phyloP scores from a whole-genome alignment of 1,140 invertebrate genomes.

The Oryzaephilus surinamensis region DNA sequence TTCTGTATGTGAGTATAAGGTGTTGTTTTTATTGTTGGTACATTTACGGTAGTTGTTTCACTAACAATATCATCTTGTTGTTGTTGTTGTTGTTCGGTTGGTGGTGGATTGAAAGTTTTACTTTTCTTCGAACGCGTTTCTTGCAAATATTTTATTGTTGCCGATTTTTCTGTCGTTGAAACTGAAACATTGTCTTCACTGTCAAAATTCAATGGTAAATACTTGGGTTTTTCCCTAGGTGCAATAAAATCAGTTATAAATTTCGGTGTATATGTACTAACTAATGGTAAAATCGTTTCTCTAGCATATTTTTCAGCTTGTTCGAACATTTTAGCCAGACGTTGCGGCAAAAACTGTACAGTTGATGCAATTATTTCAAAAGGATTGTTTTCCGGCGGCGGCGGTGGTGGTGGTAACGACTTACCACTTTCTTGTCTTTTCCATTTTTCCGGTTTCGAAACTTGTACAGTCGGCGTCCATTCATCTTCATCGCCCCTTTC shows the following conservation, averaged over 20 bases:
- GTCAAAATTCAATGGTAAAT: slow-evolving; percentile 30
- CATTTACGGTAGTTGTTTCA: neutral
- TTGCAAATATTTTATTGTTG: neutral
- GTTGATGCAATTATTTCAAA: slow-evolving; percentile 44
- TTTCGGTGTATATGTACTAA: slow-evolving; percentile 63
- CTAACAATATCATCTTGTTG: too few species aligned
- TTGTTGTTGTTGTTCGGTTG: neutral
- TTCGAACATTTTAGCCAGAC: slow-evolving; percentile 63
- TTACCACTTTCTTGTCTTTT: slow-evolving; percentile 26
- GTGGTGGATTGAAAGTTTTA: too few species aligned
- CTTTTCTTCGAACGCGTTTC: slow-evolving; percentile 3
- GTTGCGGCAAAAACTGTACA: slow-evolving; percentile 66
- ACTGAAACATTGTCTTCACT: too few species aligned
- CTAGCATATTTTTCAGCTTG: slow-evolving; percentile 70
- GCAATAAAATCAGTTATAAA: slow-evolving; percentile 37
- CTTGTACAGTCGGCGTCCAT: slow-evolving; percentile 22
- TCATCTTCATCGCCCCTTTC: slow-evolving; percentile 17
- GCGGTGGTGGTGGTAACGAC: too few species aligned
- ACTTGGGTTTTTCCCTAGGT: slow-evolving; percentile 22
- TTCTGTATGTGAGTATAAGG: slow-evolving; percentile 28
- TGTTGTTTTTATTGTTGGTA: slow-evolving; percentile 10
- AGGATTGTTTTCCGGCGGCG: slow-evolving; percentile 17
- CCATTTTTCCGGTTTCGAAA: slow-evolving; percentile 27
- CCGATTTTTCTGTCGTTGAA: slow-evolving; percentile 1
- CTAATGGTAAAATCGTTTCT: slow-evolving; percentile 59